Evolutionary conservation across 2,888 invertebrate species (phyloP).

Genomic region (Limnephilus auricula): DNA sequence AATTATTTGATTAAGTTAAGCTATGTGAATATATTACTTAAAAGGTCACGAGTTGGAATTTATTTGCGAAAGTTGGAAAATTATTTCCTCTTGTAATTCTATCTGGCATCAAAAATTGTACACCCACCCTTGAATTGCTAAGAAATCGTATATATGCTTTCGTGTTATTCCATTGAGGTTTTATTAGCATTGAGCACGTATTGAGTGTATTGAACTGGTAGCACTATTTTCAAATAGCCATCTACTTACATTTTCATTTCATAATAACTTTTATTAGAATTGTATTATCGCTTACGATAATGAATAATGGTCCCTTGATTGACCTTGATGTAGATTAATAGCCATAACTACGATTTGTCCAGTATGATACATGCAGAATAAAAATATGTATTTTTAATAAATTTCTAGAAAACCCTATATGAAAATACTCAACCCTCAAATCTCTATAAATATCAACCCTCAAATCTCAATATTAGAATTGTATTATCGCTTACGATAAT

Average conservation of each 20-base stretch:
- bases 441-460: too few species aligned
- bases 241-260: background rate
- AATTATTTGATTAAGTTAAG: conserved; percentile 28
- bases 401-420: too few species aligned
- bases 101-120: background rate
- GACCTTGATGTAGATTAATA: background rate
- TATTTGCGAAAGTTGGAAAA: conserved; percentile 32
- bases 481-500: background rate
- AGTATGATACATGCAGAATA: background rate
- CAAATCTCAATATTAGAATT: background rate
- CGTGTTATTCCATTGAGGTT: background rate
- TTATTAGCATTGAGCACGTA: background rate
- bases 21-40: conserved; percentile 16
- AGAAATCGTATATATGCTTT: background rate
- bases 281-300: background rate
- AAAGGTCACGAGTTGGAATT: background rate
- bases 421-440: too few species aligned
- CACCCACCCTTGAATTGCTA: background rate
- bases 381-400: too few species aligned
- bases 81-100: conserved; percentile 8
- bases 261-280: background rate
- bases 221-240: background rate
- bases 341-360: background rate
- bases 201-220: background rate
- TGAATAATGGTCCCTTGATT: background rate